Conservation (phyloP, 2,113 vertebrate genomes). For the Ictalurus furcatus region DNA sequence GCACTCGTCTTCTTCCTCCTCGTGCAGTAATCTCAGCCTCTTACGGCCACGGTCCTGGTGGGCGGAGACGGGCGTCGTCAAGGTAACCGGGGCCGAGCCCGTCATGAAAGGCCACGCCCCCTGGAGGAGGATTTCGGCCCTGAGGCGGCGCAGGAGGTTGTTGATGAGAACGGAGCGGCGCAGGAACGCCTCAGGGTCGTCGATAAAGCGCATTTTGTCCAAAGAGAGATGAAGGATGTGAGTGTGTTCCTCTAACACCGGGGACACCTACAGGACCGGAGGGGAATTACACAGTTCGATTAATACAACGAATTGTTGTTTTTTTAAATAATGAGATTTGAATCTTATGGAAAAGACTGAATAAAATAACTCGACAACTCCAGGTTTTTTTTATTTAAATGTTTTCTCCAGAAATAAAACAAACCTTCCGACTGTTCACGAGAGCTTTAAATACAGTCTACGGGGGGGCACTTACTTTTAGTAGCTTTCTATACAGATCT, state of each 20-base stretch:
- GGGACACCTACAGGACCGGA: slow-evolving; percentile 77
- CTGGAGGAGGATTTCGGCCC: slow-evolving; percentile 90
- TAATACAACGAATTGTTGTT: not conserved
- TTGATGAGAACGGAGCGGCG: slow-evolving; percentile 94
- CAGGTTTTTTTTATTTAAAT: too few species aligned
- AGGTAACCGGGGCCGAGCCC: slow-evolving; percentile 66
- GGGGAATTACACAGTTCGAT: slow-evolving; percentile 4
- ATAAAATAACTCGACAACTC: not conserved
- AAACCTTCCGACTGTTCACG: not conserved
- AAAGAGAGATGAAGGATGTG: slow-evolving; percentile 94
- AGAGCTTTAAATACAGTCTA: not conserved
- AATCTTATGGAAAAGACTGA: not conserved
- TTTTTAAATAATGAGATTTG: not conserved
- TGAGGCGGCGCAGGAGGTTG: slow-evolving; percentile 91
- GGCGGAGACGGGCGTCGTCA: slow-evolving; percentile 70
- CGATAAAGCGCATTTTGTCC: slow-evolving; percentile 95
- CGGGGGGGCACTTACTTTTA: not conserved
- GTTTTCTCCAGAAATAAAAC: not conserved
- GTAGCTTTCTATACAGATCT: not conserved
- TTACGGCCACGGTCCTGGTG: slow-evolving; percentile 85
- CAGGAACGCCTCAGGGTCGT: slow-evolving; percentile 93
- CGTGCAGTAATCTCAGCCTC: slow-evolving; percentile 83
- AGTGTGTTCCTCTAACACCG: slow-evolving; percentile 87
- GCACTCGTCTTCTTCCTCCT: slow-evolving; percentile 77
- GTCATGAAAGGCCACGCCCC: slow-evolving; percentile 87